Conservation (phyloP, 2,797 vertebrate genomes). For the Heliangelus exortis region DNA sequence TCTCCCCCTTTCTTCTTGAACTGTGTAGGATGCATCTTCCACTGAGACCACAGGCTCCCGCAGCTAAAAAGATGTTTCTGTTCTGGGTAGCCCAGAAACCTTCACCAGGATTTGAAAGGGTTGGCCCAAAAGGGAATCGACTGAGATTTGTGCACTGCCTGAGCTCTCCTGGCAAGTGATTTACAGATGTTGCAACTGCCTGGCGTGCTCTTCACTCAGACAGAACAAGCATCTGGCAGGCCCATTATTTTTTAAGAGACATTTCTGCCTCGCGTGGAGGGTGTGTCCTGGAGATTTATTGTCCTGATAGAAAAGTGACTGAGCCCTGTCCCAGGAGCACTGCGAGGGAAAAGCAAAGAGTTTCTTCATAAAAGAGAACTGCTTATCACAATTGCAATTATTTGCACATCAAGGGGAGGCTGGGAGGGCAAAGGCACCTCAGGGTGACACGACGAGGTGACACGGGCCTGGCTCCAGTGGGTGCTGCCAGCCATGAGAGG, state of each 20-base stretch:
- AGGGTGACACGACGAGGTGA: not conserved
- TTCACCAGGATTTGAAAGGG: not conserved
- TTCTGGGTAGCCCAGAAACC: not conserved
- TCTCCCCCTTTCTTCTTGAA: not conserved
- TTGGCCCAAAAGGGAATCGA: not conserved
- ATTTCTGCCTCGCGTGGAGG: not conserved
- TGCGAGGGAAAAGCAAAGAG: not conserved
- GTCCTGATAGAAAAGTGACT: slow-evolving; percentile 48
- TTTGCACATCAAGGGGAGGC: not conserved
- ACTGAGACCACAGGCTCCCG: fast-evolving
- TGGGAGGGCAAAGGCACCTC: slow-evolving; percentile 6
- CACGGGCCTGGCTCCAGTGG: not conserved
- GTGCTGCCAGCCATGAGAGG: not conserved
- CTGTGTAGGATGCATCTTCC: not conserved
- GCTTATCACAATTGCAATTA: slow-evolving; percentile 16
- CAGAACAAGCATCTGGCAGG: slow-evolving; percentile 54
- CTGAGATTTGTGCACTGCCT: not conserved
- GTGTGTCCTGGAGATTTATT: slow-evolving; percentile 53
- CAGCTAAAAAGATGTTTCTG: not conserved
- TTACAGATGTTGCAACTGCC: slow-evolving; percentile 52
- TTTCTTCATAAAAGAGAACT: not conserved
- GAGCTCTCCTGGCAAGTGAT: slow-evolving; percentile 45
- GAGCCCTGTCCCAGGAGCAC: slow-evolving; percentile 8
- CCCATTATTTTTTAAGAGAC: slow-evolving; percentile 21
- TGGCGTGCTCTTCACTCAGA: slow-evolving; percentile 29